Base-by-base conservation (phyloP, 2,888 invertebrate genomes). In the Adelphocoris suturalis region DNA sequence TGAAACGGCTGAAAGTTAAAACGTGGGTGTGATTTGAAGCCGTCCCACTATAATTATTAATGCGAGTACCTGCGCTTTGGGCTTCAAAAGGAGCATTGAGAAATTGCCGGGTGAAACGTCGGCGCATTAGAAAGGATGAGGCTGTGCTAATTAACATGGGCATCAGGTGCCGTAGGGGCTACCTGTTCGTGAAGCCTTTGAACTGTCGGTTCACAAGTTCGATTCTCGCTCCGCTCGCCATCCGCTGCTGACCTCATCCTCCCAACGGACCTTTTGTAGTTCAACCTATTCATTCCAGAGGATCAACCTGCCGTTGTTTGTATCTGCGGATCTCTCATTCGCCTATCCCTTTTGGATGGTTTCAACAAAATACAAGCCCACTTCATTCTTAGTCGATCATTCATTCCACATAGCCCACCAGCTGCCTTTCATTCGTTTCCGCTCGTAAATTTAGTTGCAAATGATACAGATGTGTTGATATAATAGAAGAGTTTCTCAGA, bases 171-270 rank as follows among this genome's bases (percentile, higher is more conserved):
- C 68, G 7, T 23, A 68, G 61, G 61, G 68, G 68, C 23, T 68
- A 68, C 68, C 68, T 68, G 68, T 28, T 46, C 27, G 80, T 80
- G 80, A 80, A 48, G 80, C n/a, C 47, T 80, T 80, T 80, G 80
- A 80, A 46, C 48, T 46, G 80, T 28, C 9, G 48, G 80, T 37
- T 27, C 27, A 23, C 23, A 12, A 23, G 68, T 68, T 68, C 68
- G 68, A 68, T 68, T 27, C 27, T 23, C 68, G 61, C 16, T 52
- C 52, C 52, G 12, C 52, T 11, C 14, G n/a, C n/a, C 57, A 7
- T n/a, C 57, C 14, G n/a, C 57, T 14, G 37, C 37, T 37, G 52
- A 7, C 68, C 68, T 68, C 68, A 68, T 23, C 68, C 68, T 12
- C 27, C 19, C 68, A 23, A 68, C 68, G 19, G 68, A 27, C 23